phyloP scores from a whole-genome alignment of 2,797 vertebrate species.

The Hydrophis major region DNA sequence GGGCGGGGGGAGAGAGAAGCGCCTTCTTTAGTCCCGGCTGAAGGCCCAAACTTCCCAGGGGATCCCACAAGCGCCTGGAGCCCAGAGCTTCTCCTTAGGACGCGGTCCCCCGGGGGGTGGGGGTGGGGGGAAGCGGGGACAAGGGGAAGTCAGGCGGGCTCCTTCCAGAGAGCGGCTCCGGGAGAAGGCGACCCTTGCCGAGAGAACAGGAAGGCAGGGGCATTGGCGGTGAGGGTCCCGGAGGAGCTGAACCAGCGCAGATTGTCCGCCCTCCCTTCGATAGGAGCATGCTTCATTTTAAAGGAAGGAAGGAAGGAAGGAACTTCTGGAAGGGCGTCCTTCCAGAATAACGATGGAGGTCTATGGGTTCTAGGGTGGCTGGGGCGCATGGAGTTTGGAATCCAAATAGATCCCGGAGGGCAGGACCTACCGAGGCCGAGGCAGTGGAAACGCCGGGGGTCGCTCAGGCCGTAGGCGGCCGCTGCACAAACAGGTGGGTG shows the following conservation, averaged over 20 bases:
- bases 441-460: constrained; percentile 94
- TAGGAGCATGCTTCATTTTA: no score
- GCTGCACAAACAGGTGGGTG: constrained; percentile 81
- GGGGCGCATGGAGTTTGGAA: no score
- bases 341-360: no score
- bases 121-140: background rate
- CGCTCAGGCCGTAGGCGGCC: constrained; percentile 90
- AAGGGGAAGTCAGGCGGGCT: background rate
- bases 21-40: background rate
- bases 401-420: background rate
- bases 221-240: background rate
- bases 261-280: background rate
- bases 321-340: no score
- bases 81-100: background rate
- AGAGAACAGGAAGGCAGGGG: background rate
- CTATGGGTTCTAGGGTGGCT: no score
- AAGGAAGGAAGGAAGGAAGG: no score
- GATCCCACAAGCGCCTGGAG: background rate
- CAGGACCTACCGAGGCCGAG: constrained; percentile 87
- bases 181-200: background rate
- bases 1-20: background rate
- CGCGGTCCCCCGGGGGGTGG: background rate
- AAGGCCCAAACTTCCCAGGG: background rate
- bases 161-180: background rate
- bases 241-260: background rate